These are phyloP conservation scores for Sandelia bainsii DNA, from an alignment of 2,797 vertebrate genomes.

Conservation along the genomic window DNA sequence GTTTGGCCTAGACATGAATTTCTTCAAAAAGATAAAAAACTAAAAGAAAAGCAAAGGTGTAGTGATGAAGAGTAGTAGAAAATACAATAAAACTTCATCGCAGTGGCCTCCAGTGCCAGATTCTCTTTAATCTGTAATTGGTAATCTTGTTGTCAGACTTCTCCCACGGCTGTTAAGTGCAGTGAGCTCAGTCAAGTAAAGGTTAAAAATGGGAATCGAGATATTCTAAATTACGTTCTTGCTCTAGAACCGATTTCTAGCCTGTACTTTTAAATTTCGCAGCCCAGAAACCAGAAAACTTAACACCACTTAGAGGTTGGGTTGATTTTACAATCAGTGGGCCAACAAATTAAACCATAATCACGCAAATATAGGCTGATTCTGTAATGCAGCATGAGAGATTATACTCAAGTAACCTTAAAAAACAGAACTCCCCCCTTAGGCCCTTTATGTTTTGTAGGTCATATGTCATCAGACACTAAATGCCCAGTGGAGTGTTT, in stretches of 20 bases:
- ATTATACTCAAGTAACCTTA: conserved; percentile 15
- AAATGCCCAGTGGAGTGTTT: conserved; percentile 58
- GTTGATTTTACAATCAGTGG: conserved; percentile 75
- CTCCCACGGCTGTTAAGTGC: conserved; percentile 36
- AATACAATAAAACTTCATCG: conserved; percentile 49
- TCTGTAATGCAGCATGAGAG: conserved; percentile 45
- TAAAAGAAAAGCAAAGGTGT: conserved; percentile 15
- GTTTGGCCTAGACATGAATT: conserved; percentile 4
- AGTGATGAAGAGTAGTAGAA: conserved; percentile 16
- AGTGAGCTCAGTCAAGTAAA: conserved; percentile 35
- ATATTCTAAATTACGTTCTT: conserved; percentile 28
- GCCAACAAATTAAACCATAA: conserved; percentile 72
- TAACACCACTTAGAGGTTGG: conserved; percentile 63
- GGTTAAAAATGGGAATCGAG: conserved; percentile 48
- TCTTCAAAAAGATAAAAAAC: neutral
- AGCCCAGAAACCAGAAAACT: conserved; percentile 52
- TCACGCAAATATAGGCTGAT: conserved; percentile 52
- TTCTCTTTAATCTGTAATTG: conserved; percentile 66
- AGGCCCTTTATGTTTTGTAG: conserved; percentile 36
- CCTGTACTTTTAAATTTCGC: conserved; percentile 58
- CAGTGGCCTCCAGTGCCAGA: conserved; percentile 45
- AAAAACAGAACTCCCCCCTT: conserved; percentile 10
- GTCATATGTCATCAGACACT: conserved; percentile 50
- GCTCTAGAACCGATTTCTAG: conserved; percentile 52
- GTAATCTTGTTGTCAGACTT: conserved; percentile 58